Evolutionary conservation across 2,888 invertebrate species (phyloP), one percentile per base, ranked within the genome.

Genomic region (Dasysyrphus albostriatus): DNA sequence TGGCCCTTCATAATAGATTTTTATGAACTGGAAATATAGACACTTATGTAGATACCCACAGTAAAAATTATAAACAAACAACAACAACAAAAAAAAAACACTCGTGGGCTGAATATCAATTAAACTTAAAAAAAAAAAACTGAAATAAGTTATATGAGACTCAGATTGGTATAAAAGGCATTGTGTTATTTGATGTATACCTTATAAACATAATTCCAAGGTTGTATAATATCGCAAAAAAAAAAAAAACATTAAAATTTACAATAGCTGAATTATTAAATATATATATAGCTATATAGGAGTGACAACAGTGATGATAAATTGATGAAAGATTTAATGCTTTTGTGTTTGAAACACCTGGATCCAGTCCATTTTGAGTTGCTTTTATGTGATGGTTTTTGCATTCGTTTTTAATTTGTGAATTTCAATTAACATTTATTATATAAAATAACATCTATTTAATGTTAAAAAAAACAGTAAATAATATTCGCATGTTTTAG

Each of bases 101-200:
- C 69, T 51, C 69, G 69, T 69, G 54, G 69, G 69, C 54, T 54
- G 69, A 37, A 69, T 39, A 69, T 39, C 39, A 69, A 69, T 69
- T 54, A 54, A 69, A 69, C 5, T 54, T 1, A 54, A 54, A 54
- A 54, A n/a, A n/a, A n/a, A 19, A 24, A 3, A 16, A 54, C 69
- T 69, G 37, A 51, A 54, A 69, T 69, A 34, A 54, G 4, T 39
- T 69, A 51, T 69, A 34, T 24, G 24, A 14, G 19, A 37, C n/a
- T 69, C n/a, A 24, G n/a, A 47, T 16, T 47, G 16, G 47, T 29
- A 24, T 32, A 47, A 44, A 24, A 32, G 10, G 51, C 51, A 69
- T 54, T 54, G 51, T 69, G n/a, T n/a, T n/a, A 8, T 54, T 34
- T 49, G 19, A 0, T 69, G 7, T 49, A 2, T 37, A 39, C 6